Conservation (phyloP, 2,888 invertebrate species). For the Drosophila anceps region DNA sequence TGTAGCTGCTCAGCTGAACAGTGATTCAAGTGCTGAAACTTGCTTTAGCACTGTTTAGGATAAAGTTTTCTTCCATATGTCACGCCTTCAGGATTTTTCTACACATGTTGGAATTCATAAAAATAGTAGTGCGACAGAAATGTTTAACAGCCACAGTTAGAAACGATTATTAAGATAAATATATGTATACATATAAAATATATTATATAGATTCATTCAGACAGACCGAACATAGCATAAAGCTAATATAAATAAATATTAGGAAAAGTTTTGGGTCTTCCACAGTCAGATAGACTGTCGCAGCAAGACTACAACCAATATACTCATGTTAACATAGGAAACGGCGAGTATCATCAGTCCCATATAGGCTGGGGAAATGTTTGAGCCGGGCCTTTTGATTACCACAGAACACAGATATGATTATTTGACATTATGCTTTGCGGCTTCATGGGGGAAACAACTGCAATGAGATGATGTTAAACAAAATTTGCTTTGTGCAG, state of each 20-base stretch:
- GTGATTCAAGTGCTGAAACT: not conserved
- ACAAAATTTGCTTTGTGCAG: conserved; percentile 8
- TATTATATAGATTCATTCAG: too few species aligned
- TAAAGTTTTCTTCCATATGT: too few species aligned
- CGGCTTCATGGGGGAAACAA: conserved; percentile 40
- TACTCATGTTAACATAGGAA: not conserved
- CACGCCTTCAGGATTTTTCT: too few species aligned
- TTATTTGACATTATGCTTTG: conserved; percentile 7
- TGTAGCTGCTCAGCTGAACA: not conserved
- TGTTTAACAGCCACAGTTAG: too few species aligned
- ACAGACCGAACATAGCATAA: too few species aligned
- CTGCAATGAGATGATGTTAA: conserved; percentile 45
- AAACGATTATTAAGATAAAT: too few species aligned
- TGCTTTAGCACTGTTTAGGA: not conserved
- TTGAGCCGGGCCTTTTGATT: not conserved
- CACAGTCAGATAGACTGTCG: too few species aligned
- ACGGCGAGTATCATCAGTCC: not conserved
- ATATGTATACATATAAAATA: too few species aligned
- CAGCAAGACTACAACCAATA: not conserved
- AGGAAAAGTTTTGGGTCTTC: too few species aligned
- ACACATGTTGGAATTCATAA: too few species aligned
- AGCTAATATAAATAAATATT: too few species aligned
- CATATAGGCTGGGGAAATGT: not conserved
- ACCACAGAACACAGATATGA: conserved; percentile 3
- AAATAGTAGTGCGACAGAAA: too few species aligned